Evolutionary conservation across 30 jellyfish, hydroid and myxozoan species (phyloP).

Genomic region (Rhopilema esculentum): DNA sequence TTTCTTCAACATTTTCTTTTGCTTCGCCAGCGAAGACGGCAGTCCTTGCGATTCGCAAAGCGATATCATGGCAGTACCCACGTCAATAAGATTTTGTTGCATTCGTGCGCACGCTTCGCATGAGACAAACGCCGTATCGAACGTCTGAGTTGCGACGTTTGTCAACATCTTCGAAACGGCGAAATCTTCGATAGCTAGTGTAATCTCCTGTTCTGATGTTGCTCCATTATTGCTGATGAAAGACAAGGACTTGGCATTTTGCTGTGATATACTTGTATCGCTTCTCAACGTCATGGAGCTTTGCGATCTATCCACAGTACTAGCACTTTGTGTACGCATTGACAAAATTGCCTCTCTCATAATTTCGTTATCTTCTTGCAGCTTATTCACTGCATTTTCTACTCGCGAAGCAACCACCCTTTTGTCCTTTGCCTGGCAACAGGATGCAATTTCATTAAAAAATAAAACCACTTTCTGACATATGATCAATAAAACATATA

Average conservation of each 20-base stretch:
- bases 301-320: constrained; percentile 28
- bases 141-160: constrained; percentile 81
- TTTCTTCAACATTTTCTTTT: constrained; percentile 65
- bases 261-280: background rate
- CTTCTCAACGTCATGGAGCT: constrained; percentile 14
- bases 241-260: background rate
- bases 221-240: background rate
- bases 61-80: constrained; percentile 71
- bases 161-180: constrained; percentile 33
- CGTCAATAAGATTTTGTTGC: constrained; percentile 81
- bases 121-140: constrained; percentile 89
- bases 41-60: constrained; percentile 92
- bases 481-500: background rate
- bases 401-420: constrained; percentile 18
- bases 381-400: constrained; percentile 21
- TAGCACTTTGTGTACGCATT: constrained; percentile 29
- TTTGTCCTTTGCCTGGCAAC: constrained; percentile 32
- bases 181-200: constrained; percentile 28
- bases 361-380: constrained; percentile 54
- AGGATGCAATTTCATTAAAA: background rate
- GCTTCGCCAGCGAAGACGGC: constrained; percentile 83
- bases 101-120: constrained; percentile 82
- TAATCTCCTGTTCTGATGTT: background rate
- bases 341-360: constrained; percentile 57
- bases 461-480: background rate